phyloP scores from a whole-genome alignment of 2,888 invertebrate genomes.

The Pachydiplax longipennis region DNA sequence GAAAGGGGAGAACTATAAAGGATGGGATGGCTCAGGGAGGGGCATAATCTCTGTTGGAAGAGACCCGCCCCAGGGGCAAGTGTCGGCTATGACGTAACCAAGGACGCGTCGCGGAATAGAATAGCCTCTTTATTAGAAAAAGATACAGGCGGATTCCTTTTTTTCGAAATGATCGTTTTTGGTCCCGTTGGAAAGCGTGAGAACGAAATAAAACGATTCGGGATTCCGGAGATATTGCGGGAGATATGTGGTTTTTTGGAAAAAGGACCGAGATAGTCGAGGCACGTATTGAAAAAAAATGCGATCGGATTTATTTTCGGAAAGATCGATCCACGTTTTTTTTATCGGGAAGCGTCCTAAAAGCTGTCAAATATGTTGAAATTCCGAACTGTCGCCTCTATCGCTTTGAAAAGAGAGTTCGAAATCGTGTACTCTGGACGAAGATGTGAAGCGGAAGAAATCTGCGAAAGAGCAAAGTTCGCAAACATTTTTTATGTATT shows the following conservation, averaged over 20 bases:
- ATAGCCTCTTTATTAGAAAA: conserved; percentile 24
- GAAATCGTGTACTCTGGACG: no score
- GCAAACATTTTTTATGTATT: no score
- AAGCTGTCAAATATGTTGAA: no score
- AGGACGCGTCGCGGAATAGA: conserved; percentile 8
- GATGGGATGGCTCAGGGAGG: not conserved
- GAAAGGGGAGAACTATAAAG: not conserved
- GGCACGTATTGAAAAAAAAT: not conserved
- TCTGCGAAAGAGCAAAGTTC: no score
- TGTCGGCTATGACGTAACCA: not conserved
- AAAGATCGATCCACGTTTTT: no score
- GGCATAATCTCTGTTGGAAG: not conserved
- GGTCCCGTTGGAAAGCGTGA: not conserved
- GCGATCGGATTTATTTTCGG: not conserved
- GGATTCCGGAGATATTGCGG: not conserved
- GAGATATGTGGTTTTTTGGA: not conserved
- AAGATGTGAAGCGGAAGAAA: no score
- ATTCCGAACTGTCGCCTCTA: no score
- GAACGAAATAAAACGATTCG: not conserved
- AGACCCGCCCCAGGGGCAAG: not conserved
- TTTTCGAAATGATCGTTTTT: not conserved
- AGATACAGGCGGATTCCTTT: not conserved
- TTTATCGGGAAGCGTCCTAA: no score
- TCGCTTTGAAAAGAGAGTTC: no score
- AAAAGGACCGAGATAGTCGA: not conserved